Base-by-base conservation (phyloP, 2,888 invertebrate genomes). In the Patella pellucida region DNA sequence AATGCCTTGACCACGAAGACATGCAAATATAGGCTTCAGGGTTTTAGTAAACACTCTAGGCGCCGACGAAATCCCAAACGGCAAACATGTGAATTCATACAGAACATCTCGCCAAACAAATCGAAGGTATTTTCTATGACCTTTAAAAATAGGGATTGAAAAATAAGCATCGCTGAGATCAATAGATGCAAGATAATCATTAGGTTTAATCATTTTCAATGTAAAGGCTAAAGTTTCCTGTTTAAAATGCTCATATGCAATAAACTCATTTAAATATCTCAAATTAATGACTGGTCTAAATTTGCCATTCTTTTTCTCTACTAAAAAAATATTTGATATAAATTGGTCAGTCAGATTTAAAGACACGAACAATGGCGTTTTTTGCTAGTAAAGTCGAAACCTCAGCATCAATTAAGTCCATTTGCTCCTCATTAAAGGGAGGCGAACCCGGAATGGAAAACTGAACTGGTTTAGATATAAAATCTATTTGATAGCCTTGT, bases 381-480 rank as follows among this genome's bases (percentile, higher is more conserved):
- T 56, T 56, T 7, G 56, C 16, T 16, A 56, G 56, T 19, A 56
- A n/a, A 19, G 16, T 7, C 16, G 19, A 56, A 56, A 14, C 56
- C 56, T 56, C 56, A n/a, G 15, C n/a, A 56, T 56, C 56, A n/a
- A 56, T 56, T 56, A 14, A 5, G n/a, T 12, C 12, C 54, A 52
- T 52, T 52, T 52, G 14, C 12, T 52, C 12, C 16, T 52, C 54
- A 52, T 52, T 52, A 52, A 52, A 52, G 16, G 12, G 12, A 15
- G 54, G 11, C 5, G 16, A n/a, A 14, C 15, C 56, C n/a, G 56
- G 56, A 14, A 56, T 15, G n/a, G n/a, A 5, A 56, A n/a, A 56
- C 56, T 56, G 56, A 56, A 56, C 5, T 56, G 56, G 56, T 56
- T 56, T 56, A 56, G 56, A 56, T 56, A 56, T 56, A 14, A 56